Percentiles rank a stretch among this genome's conserved stretches.
These are phyloP conservation scores for Phoebastria nigripes DNA, from an alignment of 2,797 vertebrate genomes.

Conservation along the genomic window DNA sequence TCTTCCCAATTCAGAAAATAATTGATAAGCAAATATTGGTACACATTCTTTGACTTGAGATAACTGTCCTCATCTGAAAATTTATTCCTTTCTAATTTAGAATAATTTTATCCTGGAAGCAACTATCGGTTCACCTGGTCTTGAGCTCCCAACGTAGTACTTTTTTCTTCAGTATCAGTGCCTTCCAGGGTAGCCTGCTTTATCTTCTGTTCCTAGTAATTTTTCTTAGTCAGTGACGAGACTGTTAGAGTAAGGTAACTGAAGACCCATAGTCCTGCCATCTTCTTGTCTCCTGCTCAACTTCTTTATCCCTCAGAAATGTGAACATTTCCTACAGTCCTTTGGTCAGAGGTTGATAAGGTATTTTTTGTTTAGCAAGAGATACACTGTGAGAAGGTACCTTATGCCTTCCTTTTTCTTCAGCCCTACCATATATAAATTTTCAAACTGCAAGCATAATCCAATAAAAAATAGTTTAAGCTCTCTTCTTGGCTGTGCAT, in stretches of 20 bases:
- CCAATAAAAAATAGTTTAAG: background rate
- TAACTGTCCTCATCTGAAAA: background rate
- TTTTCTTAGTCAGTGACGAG: background rate
- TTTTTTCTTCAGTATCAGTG: background rate
- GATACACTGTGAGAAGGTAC: background rate
- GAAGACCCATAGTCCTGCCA: accelerated
- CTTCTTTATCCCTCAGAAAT: background rate
- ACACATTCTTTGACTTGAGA: background rate
- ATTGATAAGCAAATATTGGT: background rate
- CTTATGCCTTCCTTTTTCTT: background rate
- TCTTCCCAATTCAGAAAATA: background rate
- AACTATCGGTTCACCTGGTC: background rate
- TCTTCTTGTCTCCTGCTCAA: background rate
- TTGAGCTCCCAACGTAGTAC: background rate
- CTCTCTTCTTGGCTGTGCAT: background rate
- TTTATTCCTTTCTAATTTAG: background rate
- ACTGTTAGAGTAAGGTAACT: background rate
- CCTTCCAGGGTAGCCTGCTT: background rate
- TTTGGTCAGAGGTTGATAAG: background rate
- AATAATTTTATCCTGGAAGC: background rate
- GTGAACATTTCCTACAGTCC: background rate
- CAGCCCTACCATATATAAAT: background rate
- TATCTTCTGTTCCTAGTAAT: background rate
- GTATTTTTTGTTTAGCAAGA: background rate
- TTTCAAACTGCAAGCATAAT: background rate